Evolutionary conservation across 2,888 invertebrate species (phyloP).

Genomic region (Diarsia mendica): DNA sequence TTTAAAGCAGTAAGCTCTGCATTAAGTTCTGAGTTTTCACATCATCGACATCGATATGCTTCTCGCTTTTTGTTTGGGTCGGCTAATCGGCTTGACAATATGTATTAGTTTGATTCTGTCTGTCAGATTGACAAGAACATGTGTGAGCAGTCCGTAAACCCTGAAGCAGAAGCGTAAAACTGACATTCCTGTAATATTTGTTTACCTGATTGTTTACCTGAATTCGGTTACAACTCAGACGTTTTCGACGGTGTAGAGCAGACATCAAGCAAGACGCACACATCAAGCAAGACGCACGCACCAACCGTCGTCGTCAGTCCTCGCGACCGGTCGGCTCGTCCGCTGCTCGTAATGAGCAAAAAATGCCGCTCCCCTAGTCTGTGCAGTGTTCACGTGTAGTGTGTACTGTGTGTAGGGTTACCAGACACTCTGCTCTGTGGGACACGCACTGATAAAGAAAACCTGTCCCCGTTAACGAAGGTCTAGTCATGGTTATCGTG

Average conservation of each 20-base stretch:
- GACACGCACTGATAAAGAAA: slow-evolving; percentile 24
- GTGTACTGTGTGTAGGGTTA: slow-evolving; percentile 7
- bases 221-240: not conserved
- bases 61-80: not conserved
- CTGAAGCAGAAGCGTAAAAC: not conserved
- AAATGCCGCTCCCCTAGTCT: slow-evolving; percentile 42
- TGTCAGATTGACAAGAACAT: not conserved
- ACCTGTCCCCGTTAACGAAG: slow-evolving; percentile 24
- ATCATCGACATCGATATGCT: not conserved
- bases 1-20: not conserved
- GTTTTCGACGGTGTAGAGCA: slow-evolving; percentile 3
- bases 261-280: slow-evolving; percentile 12
- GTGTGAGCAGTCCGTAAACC: not conserved
- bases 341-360: slow-evolving; percentile 59
- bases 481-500: slow-evolving; percentile 5
- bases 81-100: not conserved
- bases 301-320: slow-evolving; percentile 12
- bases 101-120: not conserved
- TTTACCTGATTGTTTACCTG: not conserved
- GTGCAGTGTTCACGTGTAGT: not conserved
- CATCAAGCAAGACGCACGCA: slow-evolving; percentile 17
- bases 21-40: not conserved
- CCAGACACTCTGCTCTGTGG: slow-evolving; percentile 1
- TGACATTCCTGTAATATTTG: not conserved
- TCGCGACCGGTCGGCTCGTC: slow-evolving; percentile 12